Base-by-base conservation (phyloP, 2,797 vertebrate species). In the Periophthalmus magnuspinnatus region DNA sequence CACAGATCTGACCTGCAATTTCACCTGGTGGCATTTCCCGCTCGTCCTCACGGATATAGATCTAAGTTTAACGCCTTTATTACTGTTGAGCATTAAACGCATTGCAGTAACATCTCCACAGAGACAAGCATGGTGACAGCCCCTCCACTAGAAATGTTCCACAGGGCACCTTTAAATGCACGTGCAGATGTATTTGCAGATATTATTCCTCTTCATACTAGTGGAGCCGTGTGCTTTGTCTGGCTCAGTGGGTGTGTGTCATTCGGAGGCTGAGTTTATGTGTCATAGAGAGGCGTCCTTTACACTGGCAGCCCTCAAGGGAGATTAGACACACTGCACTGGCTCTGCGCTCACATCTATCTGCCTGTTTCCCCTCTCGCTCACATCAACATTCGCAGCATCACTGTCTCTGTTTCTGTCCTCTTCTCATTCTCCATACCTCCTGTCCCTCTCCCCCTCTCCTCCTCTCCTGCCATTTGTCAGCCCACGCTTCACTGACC, bases 301-400 rank as follows among this genome's bases (percentile, higher is more conserved):
- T 75, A 82, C 79, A 76, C 76, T 52, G 69, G 65, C 33, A 57
- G 66, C 82, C 86, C 83, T 74, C 83, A 87, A 81, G 84, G 81
- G 70, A 86, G 84, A 91, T 89, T 89, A 91, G 89, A 84, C 87
- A 87, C 84, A 81, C 81, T 74, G 77, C 75, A 17, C 80, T 77
- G 77, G 75, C 78, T 87, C 81, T 21, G 81, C 81, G 21, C 84
- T 78, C 72, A 75, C 24, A 54, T 74, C 79, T 67, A 22, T 66
- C 64, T 54, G 64, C 17, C 68, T 22, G 41, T 70, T 28, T 38
- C 19, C 57, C 68, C 77, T 63, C 80, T 75, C 61, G 74, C 59
- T 65, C 76, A 60, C 63, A 68, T 83, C 77, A 81, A 69, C 78
- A 68, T 65, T 65, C 67, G 47, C 19, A 58, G 77, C 63, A 60